Base-by-base conservation (phyloP, 2,113 vertebrate species). In the Chaetorhynchus papuensis region DNA sequence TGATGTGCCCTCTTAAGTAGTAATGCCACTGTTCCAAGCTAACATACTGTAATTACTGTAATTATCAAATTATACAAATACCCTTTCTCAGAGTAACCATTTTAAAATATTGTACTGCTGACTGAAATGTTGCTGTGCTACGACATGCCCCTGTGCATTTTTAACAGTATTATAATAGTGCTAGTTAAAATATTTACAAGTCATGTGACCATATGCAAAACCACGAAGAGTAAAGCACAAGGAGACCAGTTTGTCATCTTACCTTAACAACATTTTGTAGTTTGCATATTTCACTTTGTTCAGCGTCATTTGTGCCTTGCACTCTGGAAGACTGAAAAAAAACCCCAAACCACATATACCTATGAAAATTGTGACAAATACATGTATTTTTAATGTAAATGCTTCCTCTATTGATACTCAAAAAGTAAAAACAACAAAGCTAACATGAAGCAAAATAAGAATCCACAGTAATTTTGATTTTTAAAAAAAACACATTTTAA, bases 181-280 rank as follows among this genome's bases (percentile, higher is more conserved):
- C 11, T 27, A 21, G 21, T 69, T 47, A 57, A 92, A 69, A 53
- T 13, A 57, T 69, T 83, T 35, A 26, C 7, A 68, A 93, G 52
- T 60, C 31, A 20, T 5, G 7, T 11, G 24, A 77, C 37, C 11
- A 37, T 4, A 86, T 2, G 7, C 11, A 83, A 66, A 86, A 20
- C 8, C 16, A 69, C 24, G 22, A 89, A 74, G 41, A 76, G 39
- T 21, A 92, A 77, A 90, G 63, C 33, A 50, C 27, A 84, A 47
- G 37, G 66, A 44, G 39, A 54, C 4, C 17, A 45, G 8, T 33
- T 53, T 87, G 72, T 74, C n/a, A 64, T 50, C 83, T 98, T 97
- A 99, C 99, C 98, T 99, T 99, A 74, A 99, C 98, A 72, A 97
- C 98, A 96, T 98, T 99, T 93, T 99, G 99, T 42, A 99, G 97